These are phyloP conservation scores for Chelonoidis abingdonii DNA, from an alignment of 2,113 vertebrate species.

Conservation along the genomic window DNA sequence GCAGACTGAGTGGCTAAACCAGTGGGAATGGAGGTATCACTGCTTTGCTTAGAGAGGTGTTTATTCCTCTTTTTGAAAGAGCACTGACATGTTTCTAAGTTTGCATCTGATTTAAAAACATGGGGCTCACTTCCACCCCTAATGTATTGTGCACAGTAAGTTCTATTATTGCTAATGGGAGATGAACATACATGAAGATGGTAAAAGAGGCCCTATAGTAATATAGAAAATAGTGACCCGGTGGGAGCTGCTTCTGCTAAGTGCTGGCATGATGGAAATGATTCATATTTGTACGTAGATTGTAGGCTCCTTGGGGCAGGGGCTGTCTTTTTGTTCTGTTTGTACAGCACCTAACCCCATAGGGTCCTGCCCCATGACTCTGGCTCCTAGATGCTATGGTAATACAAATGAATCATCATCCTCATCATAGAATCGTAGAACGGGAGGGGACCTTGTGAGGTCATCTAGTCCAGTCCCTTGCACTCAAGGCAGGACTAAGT, in stretches of 20 bases:
- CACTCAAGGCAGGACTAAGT: background rate
- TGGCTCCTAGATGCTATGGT: background rate
- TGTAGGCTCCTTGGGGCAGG: background rate
- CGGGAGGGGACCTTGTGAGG: background rate
- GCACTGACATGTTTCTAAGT: background rate
- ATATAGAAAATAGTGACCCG: background rate
- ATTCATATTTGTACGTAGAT: background rate
- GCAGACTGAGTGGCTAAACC: slow-evolving; percentile 36
- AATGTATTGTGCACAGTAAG: background rate
- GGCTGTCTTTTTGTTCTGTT: background rate
- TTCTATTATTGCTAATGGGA: slow-evolving; percentile 21
- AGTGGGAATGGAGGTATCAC: slow-evolving; percentile 14
- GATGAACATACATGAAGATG: background rate
- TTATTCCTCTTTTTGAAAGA: slow-evolving; percentile 17
- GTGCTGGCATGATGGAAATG: background rate
- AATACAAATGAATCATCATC: background rate
- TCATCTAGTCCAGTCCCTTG: background rate
- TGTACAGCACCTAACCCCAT: background rate
- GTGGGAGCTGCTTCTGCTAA: slow-evolving; percentile 32
- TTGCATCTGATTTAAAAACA: background rate
- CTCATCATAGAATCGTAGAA: background rate
- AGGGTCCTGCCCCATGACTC: background rate
- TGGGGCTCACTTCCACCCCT: background rate
- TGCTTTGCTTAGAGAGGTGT: background rate
- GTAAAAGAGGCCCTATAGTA: slow-evolving; percentile 17